These are phyloP conservation scores for Bombus sylvicola DNA, from an alignment of 1,140 invertebrate species.

Conservation along the genomic window DNA sequence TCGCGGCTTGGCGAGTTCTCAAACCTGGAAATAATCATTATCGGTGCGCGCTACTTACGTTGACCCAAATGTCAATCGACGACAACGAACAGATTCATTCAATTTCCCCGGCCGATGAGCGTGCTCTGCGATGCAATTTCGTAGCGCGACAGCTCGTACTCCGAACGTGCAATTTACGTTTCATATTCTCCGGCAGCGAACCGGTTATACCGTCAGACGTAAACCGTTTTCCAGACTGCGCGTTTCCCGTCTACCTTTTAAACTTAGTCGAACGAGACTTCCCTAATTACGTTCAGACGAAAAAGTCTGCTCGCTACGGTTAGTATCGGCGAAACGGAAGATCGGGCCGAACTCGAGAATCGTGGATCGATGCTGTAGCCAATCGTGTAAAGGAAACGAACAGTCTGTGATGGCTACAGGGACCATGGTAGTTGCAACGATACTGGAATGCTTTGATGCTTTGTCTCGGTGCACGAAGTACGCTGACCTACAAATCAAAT, in stretches of 20 bases:
- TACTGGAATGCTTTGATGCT: constrained; percentile 12
- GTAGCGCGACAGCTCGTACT: too few species aligned
- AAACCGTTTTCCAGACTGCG: too few species aligned
- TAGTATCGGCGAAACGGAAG: not conserved
- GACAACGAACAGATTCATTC: not conserved
- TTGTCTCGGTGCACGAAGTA: not conserved
- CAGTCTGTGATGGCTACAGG: not conserved
- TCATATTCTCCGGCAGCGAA: too few species aligned
- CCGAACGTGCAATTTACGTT: too few species aligned
- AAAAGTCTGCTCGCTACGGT: not conserved
- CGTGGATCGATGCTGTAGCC: not conserved
- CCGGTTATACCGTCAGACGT: too few species aligned
- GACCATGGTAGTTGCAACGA: not conserved
- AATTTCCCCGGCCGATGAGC: too few species aligned
- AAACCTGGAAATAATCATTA: constrained; percentile 20
- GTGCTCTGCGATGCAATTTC: too few species aligned
- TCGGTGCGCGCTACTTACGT: not conserved
- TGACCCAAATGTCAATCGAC: constrained; percentile 8
- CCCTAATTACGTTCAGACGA: not conserved
- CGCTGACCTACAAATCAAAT: constrained; percentile 6
- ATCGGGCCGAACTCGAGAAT: not conserved
- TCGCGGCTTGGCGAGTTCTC: too few species aligned
- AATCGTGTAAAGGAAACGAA: not conserved
- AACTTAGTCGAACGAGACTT: not conserved
- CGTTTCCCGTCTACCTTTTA: too few species aligned